Conservation (phyloP, 2,113 vertebrate genomes). For the Passerina amoena region DNA sequence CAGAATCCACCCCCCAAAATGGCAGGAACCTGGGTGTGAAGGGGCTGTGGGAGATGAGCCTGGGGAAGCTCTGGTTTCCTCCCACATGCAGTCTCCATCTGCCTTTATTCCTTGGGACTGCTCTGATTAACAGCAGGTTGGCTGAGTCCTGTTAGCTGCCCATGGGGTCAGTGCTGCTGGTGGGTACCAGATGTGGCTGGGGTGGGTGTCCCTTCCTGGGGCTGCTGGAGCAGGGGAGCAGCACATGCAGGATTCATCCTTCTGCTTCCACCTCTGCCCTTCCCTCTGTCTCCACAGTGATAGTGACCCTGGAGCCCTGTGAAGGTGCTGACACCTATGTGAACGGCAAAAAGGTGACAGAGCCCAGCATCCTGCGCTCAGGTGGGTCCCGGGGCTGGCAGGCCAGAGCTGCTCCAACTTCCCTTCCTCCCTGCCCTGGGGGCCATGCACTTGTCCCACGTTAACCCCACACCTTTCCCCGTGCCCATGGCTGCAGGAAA, state of each 20-base stretch:
- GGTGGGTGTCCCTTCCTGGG: not conserved
- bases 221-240: not conserved
- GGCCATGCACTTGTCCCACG: not conserved
- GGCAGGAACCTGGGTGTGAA: not conserved
- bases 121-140: not conserved
- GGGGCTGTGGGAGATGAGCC: not conserved
- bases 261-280: not conserved
- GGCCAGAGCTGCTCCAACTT: fast-evolving
- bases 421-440: fast-evolving
- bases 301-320: constrained; percentile 92
- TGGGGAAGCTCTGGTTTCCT: not conserved
- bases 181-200: not conserved
- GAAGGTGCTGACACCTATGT: constrained; percentile 94
- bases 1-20: not conserved
- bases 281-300: constrained; percentile 17
- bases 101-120: not conserved
- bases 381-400: constrained; percentile 68
- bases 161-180: not conserved
- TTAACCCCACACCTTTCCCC: not conserved
- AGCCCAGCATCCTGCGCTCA: constrained; percentile 90
- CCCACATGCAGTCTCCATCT: not conserved
- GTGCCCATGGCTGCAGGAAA: constrained; percentile 76
- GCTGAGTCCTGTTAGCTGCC: not conserved
- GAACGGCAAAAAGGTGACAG: constrained; percentile 93
- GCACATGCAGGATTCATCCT: not conserved